Base-by-base conservation (phyloP, 2,888 invertebrate genomes). In the Halictus ligatus region DNA sequence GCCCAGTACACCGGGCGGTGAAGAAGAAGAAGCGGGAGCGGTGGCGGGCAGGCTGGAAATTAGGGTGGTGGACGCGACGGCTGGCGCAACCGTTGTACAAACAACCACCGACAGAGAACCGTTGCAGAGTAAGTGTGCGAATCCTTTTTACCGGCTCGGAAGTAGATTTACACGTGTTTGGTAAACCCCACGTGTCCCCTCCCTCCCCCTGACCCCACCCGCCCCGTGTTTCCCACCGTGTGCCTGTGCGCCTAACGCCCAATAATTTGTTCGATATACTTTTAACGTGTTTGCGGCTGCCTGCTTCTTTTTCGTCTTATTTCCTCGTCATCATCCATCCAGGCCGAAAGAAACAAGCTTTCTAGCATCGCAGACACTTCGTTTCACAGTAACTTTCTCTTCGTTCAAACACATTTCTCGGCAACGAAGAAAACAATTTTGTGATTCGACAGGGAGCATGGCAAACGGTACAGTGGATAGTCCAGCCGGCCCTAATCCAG, bases 1-100 rank as follows among this genome's bases (percentile, higher is more conserved):
- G 60, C 89, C 92, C 6, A 91, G 88, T 43, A 92, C 93, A 29
- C 93, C 94, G 15, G 93, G 90, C 8, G 95, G 92, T 8, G 95
- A 95, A n/a, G 95, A 96, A 78, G 96, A 96, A 83, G 96, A 96
- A 84, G 96, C 96, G 90, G 96, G 97, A 90, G 96, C 97, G 0
- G 97, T 98, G 35, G 98, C 98, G 82, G 98, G 98, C 72, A 96
- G 98, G 74, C 96, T 98, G 77, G 98, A 98, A 96, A 98, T 98
- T 80, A 96, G 98, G 78, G 98, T 98, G 79, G 94, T 95, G 12
- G 94, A 94, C 76, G 94, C 93, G 46, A 94, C 92, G 48, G 95
- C 94, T 74, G 95, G 95, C 84, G 94, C 95, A 76, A 95, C 95
- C 0, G 93, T 95, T 67, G 94, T 95, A 4, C 94, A 95, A 84